These are phyloP conservation scores for Drosophila borealis DNA, from an alignment of 2,888 invertebrate genomes.

Conservation along the genomic window DNA sequence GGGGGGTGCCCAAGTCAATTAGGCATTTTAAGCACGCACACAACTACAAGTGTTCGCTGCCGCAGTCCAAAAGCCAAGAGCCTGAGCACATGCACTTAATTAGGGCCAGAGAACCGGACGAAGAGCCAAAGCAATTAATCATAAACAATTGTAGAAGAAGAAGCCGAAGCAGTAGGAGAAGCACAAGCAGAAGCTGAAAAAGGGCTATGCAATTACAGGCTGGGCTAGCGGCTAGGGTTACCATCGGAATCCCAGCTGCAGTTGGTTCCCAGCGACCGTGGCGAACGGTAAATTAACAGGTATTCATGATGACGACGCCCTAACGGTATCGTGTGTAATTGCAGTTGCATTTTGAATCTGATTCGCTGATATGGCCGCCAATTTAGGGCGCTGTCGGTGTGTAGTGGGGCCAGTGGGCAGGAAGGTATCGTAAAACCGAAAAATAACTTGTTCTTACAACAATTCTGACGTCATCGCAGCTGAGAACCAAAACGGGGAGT, in stretches of 20 bases:
- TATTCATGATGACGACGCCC: constrained; percentile 50
- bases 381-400: constrained; percentile 20
- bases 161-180: constrained; percentile 6
- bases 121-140: constrained; percentile 63
- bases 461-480: constrained; percentile 79
- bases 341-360: constrained; percentile 60
- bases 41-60: constrained; percentile 69
- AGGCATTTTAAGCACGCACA: constrained; percentile 78
- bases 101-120: constrained; percentile 55
- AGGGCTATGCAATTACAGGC: constrained; percentile 40
- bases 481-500: constrained; percentile 82
- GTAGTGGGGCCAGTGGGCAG: not conserved
- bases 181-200: not conserved
- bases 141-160: constrained; percentile 43
- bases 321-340: constrained; percentile 78
- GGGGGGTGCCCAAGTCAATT: constrained; percentile 65
- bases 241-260: constrained; percentile 34
- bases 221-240: constrained; percentile 31
- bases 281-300: constrained; percentile 62
- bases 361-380: constrained; percentile 31
- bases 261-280: constrained; percentile 41
- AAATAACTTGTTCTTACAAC: constrained; percentile 72
- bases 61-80: constrained; percentile 28
- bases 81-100: constrained; percentile 61
- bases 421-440: constrained; percentile 25